Conservation (phyloP, 2,797 vertebrate species). For the Vipera ursinii region DNA sequence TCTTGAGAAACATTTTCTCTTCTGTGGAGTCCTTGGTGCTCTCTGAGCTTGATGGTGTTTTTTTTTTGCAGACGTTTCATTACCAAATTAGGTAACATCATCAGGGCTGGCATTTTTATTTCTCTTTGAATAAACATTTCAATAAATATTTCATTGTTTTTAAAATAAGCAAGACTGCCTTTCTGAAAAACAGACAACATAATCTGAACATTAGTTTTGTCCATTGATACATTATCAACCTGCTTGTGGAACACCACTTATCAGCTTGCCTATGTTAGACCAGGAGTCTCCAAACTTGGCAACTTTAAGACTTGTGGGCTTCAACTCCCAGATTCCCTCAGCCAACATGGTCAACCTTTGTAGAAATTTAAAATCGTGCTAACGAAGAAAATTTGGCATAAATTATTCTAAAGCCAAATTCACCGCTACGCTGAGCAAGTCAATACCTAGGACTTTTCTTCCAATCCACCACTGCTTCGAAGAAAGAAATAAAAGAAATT, state of each 20-base stretch:
- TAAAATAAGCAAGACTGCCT: not conserved
- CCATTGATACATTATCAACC: not conserved
- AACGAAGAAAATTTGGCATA: not conserved
- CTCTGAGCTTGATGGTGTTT: no score
- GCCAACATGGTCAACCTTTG: not conserved
- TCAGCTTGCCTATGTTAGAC: not conserved
- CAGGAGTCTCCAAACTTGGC: not conserved
- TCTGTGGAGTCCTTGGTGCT: no score
- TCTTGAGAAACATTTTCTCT: no score
- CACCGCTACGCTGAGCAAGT: not conserved
- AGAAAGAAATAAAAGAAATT: not conserved
- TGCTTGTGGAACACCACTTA: not conserved
- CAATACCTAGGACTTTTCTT: not conserved
- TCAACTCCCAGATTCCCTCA: no score
- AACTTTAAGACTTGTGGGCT: no score
- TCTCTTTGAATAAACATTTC: not conserved
- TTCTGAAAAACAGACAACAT: not conserved
- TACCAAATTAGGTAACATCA: no score
- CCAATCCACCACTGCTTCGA: not conserved
- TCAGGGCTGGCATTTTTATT: not conserved
- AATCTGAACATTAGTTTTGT: not conserved
- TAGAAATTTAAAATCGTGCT: not conserved
- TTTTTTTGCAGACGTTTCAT: no score
- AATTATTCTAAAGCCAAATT: not conserved
- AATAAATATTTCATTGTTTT: not conserved